Percentiles rank a stretch among this genome's conserved stretches.
These are phyloP conservation scores for Amphimallon solstitiale DNA, from an alignment of 2,888 invertebrate genomes.

Conservation along the genomic window DNA sequence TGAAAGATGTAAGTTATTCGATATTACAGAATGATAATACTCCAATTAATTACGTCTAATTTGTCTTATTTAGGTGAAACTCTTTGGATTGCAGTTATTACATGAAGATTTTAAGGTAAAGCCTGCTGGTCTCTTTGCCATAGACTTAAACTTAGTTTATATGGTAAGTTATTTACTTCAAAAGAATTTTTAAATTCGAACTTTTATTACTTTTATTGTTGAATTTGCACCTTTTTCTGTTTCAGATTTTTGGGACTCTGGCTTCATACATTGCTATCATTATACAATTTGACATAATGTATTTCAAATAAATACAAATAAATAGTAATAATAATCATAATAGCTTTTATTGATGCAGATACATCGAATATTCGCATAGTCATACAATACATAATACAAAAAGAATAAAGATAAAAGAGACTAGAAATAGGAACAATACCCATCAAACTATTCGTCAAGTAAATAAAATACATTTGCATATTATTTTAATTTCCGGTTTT, in stretches of 20 bases:
- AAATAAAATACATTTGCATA: too few relatives aligned
- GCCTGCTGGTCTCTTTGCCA: conserved; percentile 8
- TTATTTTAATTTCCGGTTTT: too few relatives aligned
- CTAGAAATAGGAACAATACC: too few relatives aligned
- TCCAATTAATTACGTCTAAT: background rate
- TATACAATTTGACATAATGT: conserved; percentile 32
- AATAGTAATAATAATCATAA: too few relatives aligned
- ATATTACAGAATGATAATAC: background rate
- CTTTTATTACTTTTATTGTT: too few relatives aligned
- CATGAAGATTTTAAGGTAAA: conserved; percentile 20
- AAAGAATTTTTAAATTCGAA: too few relatives aligned
- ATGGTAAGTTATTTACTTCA: conserved; percentile 19
- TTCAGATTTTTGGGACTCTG: conserved; percentile 25
- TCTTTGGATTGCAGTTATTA: background rate
- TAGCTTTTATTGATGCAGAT: too few relatives aligned
- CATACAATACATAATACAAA: too few relatives aligned
- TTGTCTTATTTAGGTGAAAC: background rate
- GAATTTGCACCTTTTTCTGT: background rate
- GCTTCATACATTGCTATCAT: conserved; percentile 24
- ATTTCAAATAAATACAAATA: conserved; percentile 17
- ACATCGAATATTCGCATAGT: too few relatives aligned
- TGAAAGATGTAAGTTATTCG: conserved; percentile 5
- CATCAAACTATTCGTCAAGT: too few relatives aligned
- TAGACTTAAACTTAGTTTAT: conserved; percentile 5
- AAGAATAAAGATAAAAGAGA: too few relatives aligned